phyloP scores from a whole-genome alignment of 35 echinoderm and acorn worm genomes.

The Lytechinus variegatus region DNA sequence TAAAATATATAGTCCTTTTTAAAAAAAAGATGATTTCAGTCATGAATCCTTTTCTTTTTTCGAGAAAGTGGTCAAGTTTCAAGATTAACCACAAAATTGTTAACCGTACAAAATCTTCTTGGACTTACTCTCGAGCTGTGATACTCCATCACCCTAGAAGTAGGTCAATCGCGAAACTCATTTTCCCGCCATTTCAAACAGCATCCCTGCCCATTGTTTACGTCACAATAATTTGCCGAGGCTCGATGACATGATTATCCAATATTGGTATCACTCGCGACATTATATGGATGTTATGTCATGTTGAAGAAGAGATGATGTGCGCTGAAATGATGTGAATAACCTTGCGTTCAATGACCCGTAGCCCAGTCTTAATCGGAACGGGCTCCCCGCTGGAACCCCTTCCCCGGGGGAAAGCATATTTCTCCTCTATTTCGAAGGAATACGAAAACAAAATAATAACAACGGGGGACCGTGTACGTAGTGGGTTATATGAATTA shows the following conservation, averaged over 20 bases:
- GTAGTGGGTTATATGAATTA: background rate
- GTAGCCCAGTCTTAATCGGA: background rate
- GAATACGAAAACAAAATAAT: constrained; percentile 8
- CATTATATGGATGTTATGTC: background rate
- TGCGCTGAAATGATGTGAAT: constrained; percentile 27
- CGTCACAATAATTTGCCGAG: background rate
- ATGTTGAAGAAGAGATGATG: background rate
- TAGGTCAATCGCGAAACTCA: background rate
- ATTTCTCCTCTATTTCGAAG: background rate
- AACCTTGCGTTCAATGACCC: constrained; percentile 42
- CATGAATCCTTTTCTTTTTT: too few species aligned
- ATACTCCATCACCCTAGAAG: background rate
- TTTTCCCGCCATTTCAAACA: background rate
- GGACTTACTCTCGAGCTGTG: background rate
- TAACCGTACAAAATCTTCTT: background rate
- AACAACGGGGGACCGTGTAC: background rate
- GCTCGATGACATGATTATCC: background rate
- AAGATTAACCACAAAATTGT: background rate
- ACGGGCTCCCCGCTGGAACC: background rate
- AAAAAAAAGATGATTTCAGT: too few species aligned
- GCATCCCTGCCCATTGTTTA: background rate
- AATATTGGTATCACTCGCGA: background rate
- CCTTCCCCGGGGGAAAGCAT: background rate
- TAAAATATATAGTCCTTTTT: too few species aligned
- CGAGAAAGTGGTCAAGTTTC: background rate